Conservation (phyloP, 2,797 vertebrate genomes). For the Crenuchus spilurus region DNA sequence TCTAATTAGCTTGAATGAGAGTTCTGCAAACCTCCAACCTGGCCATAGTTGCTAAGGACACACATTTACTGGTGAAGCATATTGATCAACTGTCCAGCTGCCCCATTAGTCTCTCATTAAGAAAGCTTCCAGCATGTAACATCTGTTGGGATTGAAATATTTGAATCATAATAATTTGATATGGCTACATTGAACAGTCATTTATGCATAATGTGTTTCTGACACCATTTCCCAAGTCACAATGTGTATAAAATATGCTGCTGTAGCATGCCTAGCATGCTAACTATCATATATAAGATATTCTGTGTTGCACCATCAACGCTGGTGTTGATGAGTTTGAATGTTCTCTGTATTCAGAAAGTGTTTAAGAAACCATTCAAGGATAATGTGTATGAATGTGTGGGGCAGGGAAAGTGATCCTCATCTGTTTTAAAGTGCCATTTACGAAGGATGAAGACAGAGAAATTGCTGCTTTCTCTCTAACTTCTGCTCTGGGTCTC, state of each 20-base stretch:
- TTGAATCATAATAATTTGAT: too few relatives aligned
- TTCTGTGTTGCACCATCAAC: neutral
- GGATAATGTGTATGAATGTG: neutral
- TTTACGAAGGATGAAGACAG: conserved; percentile 78
- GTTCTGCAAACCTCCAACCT: too few relatives aligned
- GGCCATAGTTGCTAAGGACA: too few relatives aligned
- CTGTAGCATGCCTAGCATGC: neutral
- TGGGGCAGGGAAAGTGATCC: conserved; percentile 59
- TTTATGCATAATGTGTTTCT: neutral
- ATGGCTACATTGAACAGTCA: too few relatives aligned
- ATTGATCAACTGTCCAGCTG: too few relatives aligned
- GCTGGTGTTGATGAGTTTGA: neutral
- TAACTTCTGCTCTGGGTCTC: conserved; percentile 72
- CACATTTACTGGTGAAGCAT: too few relatives aligned
- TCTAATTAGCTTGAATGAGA: too few relatives aligned
- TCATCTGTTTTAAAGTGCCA: conserved; percentile 74
- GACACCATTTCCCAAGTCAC: too few relatives aligned
- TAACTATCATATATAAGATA: neutral
- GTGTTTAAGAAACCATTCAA: conserved; percentile 11
- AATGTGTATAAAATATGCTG: neutral
- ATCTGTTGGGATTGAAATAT: too few relatives aligned
- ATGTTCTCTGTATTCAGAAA: neutral
- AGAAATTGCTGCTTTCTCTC: conserved; percentile 74
- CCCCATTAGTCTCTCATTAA: too few relatives aligned
- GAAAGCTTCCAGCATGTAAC: too few relatives aligned